phyloP scores from a whole-genome alignment of 2,113 vertebrate species.

The Mionectes macconnelli region DNA sequence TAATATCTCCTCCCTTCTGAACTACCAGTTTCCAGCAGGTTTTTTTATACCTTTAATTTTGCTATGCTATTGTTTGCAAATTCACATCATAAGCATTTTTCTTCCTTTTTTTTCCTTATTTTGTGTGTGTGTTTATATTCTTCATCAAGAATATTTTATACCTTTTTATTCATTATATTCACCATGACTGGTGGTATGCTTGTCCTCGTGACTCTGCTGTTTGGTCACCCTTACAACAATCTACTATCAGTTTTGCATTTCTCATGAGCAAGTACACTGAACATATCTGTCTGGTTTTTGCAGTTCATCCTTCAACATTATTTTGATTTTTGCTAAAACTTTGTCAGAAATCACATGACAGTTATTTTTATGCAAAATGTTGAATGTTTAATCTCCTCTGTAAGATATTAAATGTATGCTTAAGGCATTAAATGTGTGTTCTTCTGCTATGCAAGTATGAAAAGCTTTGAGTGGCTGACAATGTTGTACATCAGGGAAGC shows the following conservation, averaged over 20 bases:
- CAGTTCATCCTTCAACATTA: background rate
- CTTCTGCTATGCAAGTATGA: background rate
- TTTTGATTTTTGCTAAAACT: background rate
- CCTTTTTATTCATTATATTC: background rate
- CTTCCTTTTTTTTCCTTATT: background rate
- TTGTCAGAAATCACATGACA: background rate
- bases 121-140: background rate
- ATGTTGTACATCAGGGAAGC: background rate
- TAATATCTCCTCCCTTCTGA: slow-evolving; percentile 23
- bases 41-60: slow-evolving; percentile 30
- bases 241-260: background rate
- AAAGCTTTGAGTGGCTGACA: background rate
- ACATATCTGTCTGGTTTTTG: background rate
- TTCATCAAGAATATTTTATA: background rate
- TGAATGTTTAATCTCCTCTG: background rate
- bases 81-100: background rate
- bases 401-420: background rate
- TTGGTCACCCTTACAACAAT: background rate
- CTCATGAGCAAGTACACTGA: background rate
- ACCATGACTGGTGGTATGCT: background rate
- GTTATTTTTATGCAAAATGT: background rate
- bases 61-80: background rate
- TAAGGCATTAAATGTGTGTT: background rate
- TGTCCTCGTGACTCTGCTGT: background rate
- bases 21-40: background rate